Evolutionary conservation across 2,113 vertebrate genomes (phyloP), one percentile per base, ranked within the genome.

Genomic region (Odontophorus gujanensis): DNA sequence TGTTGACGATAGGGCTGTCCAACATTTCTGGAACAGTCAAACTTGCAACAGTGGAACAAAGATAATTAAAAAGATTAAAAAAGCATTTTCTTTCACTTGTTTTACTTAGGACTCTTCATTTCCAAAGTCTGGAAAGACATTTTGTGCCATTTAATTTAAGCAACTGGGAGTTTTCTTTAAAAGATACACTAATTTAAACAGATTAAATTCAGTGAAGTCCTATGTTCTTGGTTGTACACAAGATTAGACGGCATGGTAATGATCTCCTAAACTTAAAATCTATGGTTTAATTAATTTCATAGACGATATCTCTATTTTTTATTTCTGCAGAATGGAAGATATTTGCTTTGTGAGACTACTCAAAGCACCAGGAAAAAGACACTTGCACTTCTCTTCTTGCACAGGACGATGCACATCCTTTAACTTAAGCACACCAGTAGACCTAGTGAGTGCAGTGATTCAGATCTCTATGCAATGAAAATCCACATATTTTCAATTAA

Each of bases 111-210:
- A 45, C 58, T 38, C 59, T 79, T 89, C 15, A 81, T 87, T 87
- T 87, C 73, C 53, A 59, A 88, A 91, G 58, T 50, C 59, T 62
- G 59, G 32, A 82, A 92, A 77, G 58, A 48, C 13, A 85, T 81
- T 93, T 92, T 79, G 69, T 53, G 16, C 19, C 30, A 53, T 28
- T 34, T 72, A 71, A 77, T 87, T 92, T 80, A 85, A 95, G 87
- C 40, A 93, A 50, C 16, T 21, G 15, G 13, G 36, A 75, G 21
- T 61, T 21, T 40, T 63, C 81, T 68, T 7, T 10, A 92, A 80
- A 18, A 73, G 9, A 62, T 63, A 63, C 6, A 73, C 42, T 67
- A 62, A 94, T 89, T 85, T 65, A 86, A 82, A 75, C 25, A 67
- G 32, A 87, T 94, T 78, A 85, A 93, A 57, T 51, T 67, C 50